phyloP scores from a whole-genome alignment of 2,888 invertebrate genomes.

The Seladonia tumulorum region DNA sequence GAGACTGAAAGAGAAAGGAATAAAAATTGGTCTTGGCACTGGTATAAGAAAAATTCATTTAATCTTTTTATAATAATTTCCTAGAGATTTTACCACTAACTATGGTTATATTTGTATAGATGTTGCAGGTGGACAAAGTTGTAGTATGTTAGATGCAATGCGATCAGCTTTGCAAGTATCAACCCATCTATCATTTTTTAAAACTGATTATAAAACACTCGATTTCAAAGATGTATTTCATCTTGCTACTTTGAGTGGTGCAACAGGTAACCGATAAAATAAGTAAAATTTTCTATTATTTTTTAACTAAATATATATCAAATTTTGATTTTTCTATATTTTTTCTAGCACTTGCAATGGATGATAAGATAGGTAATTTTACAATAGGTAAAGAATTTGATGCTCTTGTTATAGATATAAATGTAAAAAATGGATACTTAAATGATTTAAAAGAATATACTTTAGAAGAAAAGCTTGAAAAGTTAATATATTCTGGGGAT shows the following conservation, averaged over 20 bases:
- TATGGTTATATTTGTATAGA: constrained; percentile 85
- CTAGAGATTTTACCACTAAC: background rate
- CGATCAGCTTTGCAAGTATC: constrained; percentile 91
- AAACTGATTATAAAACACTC: constrained; percentile 85
- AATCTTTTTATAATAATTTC: background rate
- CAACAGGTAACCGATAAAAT: constrained; percentile 86
- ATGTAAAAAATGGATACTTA: constrained; percentile 84
- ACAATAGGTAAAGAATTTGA: constrained; percentile 94
- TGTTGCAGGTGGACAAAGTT: constrained; percentile 92
- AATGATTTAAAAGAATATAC: constrained; percentile 86
- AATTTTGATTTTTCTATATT: background rate
- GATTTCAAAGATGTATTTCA: constrained; percentile 92
- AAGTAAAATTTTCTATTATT: constrained; percentile 13
- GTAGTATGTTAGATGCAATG: constrained; percentile 91
- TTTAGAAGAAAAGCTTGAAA: constrained; percentile 88
- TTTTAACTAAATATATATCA: background rate
- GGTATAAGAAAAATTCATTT: constrained; percentile 85
- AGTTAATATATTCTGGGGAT: constrained; percentile 92
- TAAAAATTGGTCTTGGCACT: constrained; percentile 94
- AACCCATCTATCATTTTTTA: constrained; percentile 87
- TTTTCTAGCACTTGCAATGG: constrained; percentile 89
- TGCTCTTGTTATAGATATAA: constrained; percentile 91
- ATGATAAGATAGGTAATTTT: constrained; percentile 92
- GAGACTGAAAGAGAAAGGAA: constrained; percentile 86
- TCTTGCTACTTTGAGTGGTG: constrained; percentile 94